Evolutionary conservation across 2,797 vertebrate species (phyloP), one percentile per base, ranked within the genome.

Genomic region (Echiichthys vipera): DNA sequence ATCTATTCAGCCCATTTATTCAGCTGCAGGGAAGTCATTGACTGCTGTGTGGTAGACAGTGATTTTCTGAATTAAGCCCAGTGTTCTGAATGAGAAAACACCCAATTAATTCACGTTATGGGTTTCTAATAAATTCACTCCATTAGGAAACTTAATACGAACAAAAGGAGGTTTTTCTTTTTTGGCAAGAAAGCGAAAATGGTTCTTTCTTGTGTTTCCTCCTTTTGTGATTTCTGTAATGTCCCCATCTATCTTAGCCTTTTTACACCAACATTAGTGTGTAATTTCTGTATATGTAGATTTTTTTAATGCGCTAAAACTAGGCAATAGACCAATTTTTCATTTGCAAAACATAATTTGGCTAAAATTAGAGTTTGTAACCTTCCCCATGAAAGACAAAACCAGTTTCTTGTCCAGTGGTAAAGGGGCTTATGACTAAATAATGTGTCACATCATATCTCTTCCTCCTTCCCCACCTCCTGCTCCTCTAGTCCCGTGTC

Each of bases 401-500:
- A n/a, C n/a, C n/a, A n/a, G n/a, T n/a, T n/a, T n/a, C n/a, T n/a
- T n/a, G n/a, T n/a, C n/a, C n/a, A n/a, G n/a, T n/a, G n/a, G n/a
- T n/a, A n/a, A n/a, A n/a, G n/a, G n/a, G n/a, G n/a, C n/a, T n/a
- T n/a, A 2, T 30, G 2, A 11, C 12, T 13, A 46, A 25, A 45
- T 7, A 29, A 29, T 34, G 3, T 37, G 7, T 56, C 29, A 50
- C 45, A 8, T 7, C 1, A 15, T 24, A 3, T 77, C 7, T 61
- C 17, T 30, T 29, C 18, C 17, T 7, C 7, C 5, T 5, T 71
- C 18, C 17, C 10, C 6, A 6, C 84, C 74, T n/a, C 84, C 77
- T 76, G 0, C 50, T 51, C 43, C 77, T 80, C 24, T 91, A 98
- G 98, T 99, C 89, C 98, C 98, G 0, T 96, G 96, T 91, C 95